Evolutionary conservation across 2,888 invertebrate species (phyloP), one percentile per base, ranked within the genome.

Genomic region (Chymomyza procnemis): DNA sequence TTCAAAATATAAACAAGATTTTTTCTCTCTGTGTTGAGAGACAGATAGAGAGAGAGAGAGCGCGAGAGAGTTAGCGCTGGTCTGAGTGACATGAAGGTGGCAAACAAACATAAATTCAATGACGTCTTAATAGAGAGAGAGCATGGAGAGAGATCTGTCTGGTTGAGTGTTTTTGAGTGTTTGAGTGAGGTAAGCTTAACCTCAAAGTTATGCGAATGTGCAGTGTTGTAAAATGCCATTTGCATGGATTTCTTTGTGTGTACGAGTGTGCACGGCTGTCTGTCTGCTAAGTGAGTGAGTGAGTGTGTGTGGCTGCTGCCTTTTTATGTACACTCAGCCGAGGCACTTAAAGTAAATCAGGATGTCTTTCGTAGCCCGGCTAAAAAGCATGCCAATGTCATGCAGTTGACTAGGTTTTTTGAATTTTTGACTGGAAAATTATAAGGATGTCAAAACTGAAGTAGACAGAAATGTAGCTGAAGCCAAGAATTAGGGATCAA

Each of bases 191-290:
- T 61, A 62, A 69, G 78, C 69, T 73, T 68, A 76, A 73, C 76
- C 80, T 75, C 77, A 79, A 70, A 73, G 67, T 62, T 80, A 73
- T 69, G 70, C 75, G 69, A 68, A 69, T 66, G n/a, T n/a, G n/a
- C n/a, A n/a, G 68, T 62, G 65, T 55, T 64, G 63, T 58, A 67
- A 62, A 71, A 73, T 61, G 55, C 26, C 52, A 68, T 65, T n/a
- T 52, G 66, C 21, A 52, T 66, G 56, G n/a, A 14, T 26, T 21
- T 62, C 55, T 12, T 61, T 61, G 26, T 21, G 52, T 55, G 34
- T 34, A 50, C 41, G n/a, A 56, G 21, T 56, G 41, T 52, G 22
- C 19, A 57, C 48, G 47, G 57, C 16, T 22, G 50, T 64, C 50
- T 64, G 57, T 26, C 48, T 64, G 22, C 48, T 64, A 19, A 48